Base-by-base conservation (phyloP, 1,140 invertebrate species). In the Drosophila mauritiana region DNA sequence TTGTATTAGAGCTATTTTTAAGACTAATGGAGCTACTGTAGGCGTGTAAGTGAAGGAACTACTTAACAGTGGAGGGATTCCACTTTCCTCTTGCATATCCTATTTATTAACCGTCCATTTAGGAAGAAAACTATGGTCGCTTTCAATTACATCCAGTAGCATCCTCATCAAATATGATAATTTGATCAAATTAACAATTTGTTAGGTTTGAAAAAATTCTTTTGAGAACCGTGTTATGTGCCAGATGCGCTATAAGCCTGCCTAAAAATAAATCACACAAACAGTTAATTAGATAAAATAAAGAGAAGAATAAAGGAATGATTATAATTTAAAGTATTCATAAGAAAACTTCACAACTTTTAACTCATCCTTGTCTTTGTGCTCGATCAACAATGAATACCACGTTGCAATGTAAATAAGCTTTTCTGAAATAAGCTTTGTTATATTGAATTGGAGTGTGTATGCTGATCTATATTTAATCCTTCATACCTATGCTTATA, bases 81-180 rank as follows among this genome's bases (percentile, higher is more conserved):
- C 31, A 48, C 31, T 78, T 77, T 73, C 62, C 62, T 80, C 61
- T 84, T 73, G 80, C 84, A 88, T 88, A 58, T 80, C 84, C 84
- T 63, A 64, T 73, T 63, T 46, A 77, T 73, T 67, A 31, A 42
- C 11, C 27, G 43, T 45, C 31, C 39, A 59, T 67, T 45, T 42
- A 22, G 48, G 48, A 49, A n/a, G 31, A 40, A 64, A 63, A 61
- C 34, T 34, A 22, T 53, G 36, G 12, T 42, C 15, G 11, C n/a
- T 10, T 20, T 56, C n/a, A 10, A 56, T 46, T 11, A 20, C 22
- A 56, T 39, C 31, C 15, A 27, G n/a, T 45, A 34, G 15, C 43
- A 58, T 31, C 13, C 12, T 20, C 8, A 48, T 49, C 13, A 27
- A 31, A 27, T 27, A 31, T n/a, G 0, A n/a, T 48, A 1, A 5